phyloP scores from a whole-genome alignment of 2,888 invertebrate species.

The Rhorus exstirpatorius region DNA sequence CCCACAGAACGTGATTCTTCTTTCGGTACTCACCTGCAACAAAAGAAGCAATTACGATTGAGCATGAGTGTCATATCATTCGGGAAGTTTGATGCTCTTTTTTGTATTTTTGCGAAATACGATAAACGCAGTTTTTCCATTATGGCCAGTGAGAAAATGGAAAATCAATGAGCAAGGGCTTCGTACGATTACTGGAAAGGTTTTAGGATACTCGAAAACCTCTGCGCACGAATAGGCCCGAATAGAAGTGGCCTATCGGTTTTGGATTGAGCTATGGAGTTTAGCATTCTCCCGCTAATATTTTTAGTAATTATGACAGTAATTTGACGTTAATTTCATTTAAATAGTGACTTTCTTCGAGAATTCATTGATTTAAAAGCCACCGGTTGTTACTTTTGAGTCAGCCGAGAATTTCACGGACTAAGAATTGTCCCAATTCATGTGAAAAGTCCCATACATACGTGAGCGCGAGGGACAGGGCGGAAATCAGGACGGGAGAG shows the following conservation, averaged over 20 bases:
- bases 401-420: not conserved
- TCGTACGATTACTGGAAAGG: too few species aligned
- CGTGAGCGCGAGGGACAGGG: slow-evolving; percentile 51
- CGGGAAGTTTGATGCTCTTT: not conserved
- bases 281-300: too few species aligned
- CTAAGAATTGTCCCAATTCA: not conserved
- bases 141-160: not conserved
- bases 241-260: too few species aligned
- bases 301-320: too few species aligned
- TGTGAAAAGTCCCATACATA: not conserved
- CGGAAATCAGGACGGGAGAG: slow-evolving; percentile 68
- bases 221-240: too few species aligned
- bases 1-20: not conserved
- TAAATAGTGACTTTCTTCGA: too few species aligned
- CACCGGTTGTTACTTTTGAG: too few species aligned
- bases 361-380: too few species aligned
- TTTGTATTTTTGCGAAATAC: not conserved
- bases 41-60: slow-evolving; percentile 46
- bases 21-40: slow-evolving; percentile 71
- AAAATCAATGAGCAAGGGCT: too few species aligned
- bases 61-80: not conserved
- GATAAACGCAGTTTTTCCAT: not conserved
- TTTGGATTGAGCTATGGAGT: too few species aligned
- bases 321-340: too few species aligned
- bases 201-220: too few species aligned